Percentiles rank a stretch among this genome's conserved stretches.
These are phyloP conservation scores for Colostygia pectinataria DNA, from an alignment of 2,888 invertebrate genomes.

Conservation along the genomic window DNA sequence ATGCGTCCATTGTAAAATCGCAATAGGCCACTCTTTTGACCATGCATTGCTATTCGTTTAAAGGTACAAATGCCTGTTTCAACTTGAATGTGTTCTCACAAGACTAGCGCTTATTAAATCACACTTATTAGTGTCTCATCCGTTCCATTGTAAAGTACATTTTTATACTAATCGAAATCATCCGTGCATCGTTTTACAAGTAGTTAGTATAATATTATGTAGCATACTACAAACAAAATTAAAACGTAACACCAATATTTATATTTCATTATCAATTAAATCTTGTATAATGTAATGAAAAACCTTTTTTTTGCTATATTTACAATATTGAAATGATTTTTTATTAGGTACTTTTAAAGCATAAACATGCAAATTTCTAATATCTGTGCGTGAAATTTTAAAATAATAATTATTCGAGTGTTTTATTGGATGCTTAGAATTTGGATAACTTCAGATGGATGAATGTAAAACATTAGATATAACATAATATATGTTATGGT, in stretches of 20 bases:
- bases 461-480: conserved; percentile 26
- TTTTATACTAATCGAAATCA: conserved; percentile 59
- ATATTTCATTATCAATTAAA: conserved; percentile 41
- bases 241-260: conserved; percentile 58
- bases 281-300: conserved; percentile 11
- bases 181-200: conserved; percentile 52
- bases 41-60: conserved; percentile 33
- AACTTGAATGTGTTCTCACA: conserved; percentile 52
- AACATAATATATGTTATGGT: conserved; percentile 39
- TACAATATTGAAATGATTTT: too few species aligned
- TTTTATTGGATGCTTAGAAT: conserved; percentile 34
- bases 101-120: conserved; percentile 52
- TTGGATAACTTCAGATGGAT: conserved; percentile 27
- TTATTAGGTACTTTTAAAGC: not conserved
- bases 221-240: conserved; percentile 44
- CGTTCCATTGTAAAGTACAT: conserved; percentile 69
- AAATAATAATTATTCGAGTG: conserved; percentile 16
- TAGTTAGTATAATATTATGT: conserved; percentile 41
- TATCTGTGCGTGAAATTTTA: conserved; percentile 12
- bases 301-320: conserved; percentile 15
- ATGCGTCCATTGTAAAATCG: conserved; percentile 53
- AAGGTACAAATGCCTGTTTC: conserved; percentile 40
- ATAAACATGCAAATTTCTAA: conserved; percentile 8
- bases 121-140: conserved; percentile 64
- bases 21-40: conserved; percentile 63